Percentiles rank a stretch among this genome's conserved stretches.
phyloP scores from a whole-genome alignment of 2,888 invertebrate genomes.

The Ormyrus pomaceus region DNA sequence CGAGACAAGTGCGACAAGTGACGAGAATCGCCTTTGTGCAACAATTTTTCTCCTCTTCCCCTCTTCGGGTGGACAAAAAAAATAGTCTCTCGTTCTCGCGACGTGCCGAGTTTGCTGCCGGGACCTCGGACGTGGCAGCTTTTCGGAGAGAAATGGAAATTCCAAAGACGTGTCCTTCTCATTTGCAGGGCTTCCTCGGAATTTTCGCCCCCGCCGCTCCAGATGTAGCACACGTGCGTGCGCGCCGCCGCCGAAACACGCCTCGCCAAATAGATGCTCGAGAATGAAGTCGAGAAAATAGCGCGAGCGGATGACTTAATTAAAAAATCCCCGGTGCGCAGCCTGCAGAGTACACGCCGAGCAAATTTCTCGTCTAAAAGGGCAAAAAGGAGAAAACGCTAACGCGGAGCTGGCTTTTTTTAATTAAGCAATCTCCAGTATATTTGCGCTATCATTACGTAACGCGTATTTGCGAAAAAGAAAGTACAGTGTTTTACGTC shows the following conservation, averaged over 20 bases:
- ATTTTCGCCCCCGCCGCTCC: conserved; percentile 54
- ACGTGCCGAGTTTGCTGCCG: not conserved
- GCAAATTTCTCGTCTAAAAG: too few relatives aligned
- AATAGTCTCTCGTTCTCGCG: not conserved
- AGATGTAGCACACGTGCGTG: conserved; percentile 59
- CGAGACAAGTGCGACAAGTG: conserved; percentile 30
- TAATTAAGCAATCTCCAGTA: too few relatives aligned
- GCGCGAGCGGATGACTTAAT: conserved; percentile 44
- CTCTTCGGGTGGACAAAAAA: not conserved
- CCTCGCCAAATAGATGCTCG: conserved; percentile 34
- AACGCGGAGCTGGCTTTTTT: too few relatives aligned
- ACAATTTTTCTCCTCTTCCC: conserved; percentile 12
- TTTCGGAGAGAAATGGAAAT: conserved; percentile 52
- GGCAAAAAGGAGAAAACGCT: too few relatives aligned
- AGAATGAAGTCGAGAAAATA: conserved; percentile 7
- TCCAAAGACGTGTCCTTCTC: conserved; percentile 56
- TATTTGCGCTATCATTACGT: too few relatives aligned
- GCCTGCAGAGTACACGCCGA: too few relatives aligned
- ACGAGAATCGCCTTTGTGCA: conserved; percentile 25
- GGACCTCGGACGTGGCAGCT: conserved; percentile 5
- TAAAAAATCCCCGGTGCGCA: conserved; percentile 16
- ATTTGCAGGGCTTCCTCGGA: conserved; percentile 50
- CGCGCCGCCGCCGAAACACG: conserved; percentile 9
- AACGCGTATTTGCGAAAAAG: too few relatives aligned
- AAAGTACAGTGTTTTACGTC: too few relatives aligned